Conservation (phyloP, 2,888 invertebrate genomes). For the Drosophila maculinotata region DNA sequence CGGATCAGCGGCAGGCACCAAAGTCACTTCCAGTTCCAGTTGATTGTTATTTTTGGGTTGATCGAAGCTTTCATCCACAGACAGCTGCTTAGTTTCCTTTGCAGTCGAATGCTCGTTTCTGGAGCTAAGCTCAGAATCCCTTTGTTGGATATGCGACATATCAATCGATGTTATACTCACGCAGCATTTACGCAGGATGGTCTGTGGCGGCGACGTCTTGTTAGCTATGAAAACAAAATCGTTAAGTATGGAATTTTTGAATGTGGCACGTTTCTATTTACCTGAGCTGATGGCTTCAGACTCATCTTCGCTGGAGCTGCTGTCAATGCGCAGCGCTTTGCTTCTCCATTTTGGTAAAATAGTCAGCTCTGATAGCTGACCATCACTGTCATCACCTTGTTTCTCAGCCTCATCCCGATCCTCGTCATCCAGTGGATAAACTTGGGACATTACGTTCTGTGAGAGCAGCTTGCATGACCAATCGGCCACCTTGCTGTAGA, state of each 20-base stretch:
- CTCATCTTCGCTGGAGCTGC: conserved; percentile 38
- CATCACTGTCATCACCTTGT: neutral
- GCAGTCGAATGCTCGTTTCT: neutral
- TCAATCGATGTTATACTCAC: conserved; percentile 21
- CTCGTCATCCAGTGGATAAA: conserved; percentile 62
- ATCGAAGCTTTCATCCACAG: neutral
- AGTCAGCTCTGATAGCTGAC: neutral
- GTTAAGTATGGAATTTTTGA: neutral
- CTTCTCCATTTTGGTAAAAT: neutral
- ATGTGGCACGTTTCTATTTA: neutral
- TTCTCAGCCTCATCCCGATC: neutral
- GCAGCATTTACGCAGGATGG: neutral
- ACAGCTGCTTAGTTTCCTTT: neutral
- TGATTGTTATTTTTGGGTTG: neutral
- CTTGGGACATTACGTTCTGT: conserved; percentile 75
- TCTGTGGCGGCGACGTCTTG: neutral
- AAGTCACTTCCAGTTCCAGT: conserved; percentile 1
- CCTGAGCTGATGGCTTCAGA: neutral
- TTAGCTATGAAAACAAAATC: conserved; percentile 3
- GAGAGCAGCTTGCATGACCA: conserved; percentile 80
- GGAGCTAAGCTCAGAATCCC: too few species aligned
- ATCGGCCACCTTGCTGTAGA: conserved; percentile 70
- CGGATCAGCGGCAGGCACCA: neutral
- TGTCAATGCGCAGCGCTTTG: conserved; percentile 37
- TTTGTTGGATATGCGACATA: neutral